Evolutionary conservation across 2,113 vertebrate genomes (phyloP).

Genomic region (Spermophilus dauricus): DNA sequence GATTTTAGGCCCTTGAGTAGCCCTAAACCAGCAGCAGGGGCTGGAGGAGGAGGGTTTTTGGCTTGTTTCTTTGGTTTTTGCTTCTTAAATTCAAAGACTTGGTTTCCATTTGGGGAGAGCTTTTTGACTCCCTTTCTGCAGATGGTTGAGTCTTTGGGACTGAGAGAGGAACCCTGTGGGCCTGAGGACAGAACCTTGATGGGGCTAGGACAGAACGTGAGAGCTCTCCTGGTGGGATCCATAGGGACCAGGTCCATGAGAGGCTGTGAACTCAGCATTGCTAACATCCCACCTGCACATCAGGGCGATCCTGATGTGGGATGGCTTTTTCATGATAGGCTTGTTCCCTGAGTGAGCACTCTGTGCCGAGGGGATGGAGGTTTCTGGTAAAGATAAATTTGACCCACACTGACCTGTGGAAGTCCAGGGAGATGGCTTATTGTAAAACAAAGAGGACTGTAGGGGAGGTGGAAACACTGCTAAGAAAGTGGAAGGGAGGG

Average conservation of each 20-base stretch:
- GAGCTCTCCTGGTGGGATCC: not conserved
- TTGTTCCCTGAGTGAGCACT: not conserved
- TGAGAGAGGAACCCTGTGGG: not conserved
- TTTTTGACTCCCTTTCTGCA: not conserved
- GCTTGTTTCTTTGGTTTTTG: not conserved
- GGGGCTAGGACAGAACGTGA: not conserved
- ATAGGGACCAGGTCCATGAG: not conserved
- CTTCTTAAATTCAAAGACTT: not conserved
- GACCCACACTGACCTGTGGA: not conserved
- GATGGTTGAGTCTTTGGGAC: not conserved
- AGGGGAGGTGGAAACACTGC: accelerated
- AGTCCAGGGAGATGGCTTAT: not conserved
- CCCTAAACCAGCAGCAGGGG: not conserved
- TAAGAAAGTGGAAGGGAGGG: not conserved
- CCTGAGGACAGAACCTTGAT: not conserved
- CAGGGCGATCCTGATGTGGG: not conserved
- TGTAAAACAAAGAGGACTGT: not conserved
- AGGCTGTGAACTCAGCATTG: not conserved
- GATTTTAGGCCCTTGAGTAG: not conserved
- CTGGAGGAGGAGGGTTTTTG: not conserved
- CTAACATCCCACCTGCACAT: not conserved
- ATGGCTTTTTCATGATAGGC: not conserved
- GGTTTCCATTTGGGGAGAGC: not conserved
- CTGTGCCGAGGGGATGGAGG: not conserved
- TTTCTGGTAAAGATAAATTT: not conserved